phyloP scores from a whole-genome alignment of 2,113 vertebrate species.

The Charadrius vociferus region DNA sequence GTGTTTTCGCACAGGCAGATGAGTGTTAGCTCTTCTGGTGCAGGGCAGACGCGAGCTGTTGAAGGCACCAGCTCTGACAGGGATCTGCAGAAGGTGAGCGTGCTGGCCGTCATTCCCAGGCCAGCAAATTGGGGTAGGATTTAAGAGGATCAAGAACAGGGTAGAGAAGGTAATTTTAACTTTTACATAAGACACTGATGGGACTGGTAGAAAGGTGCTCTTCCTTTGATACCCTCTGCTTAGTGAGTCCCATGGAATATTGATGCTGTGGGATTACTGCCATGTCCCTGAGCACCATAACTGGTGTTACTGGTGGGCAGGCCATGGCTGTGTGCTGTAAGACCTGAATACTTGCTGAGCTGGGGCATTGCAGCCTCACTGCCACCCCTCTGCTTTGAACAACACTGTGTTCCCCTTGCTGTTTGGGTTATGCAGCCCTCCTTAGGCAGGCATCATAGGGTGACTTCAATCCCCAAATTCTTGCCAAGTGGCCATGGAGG shows the following conservation, averaged over 20 bases:
- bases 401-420: accelerated
- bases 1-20: conserved; percentile 26
- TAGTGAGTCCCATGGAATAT: background rate
- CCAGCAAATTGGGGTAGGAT: background rate
- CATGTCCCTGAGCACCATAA: background rate
- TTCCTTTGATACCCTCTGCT: background rate
- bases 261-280: background rate
- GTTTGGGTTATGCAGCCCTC: background rate
- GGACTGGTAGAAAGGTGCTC: background rate
- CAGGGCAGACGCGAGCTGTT: background rate
- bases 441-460: background rate
- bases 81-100: background rate
- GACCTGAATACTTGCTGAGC: too few species aligned
- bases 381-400: background rate
- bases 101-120: background rate
- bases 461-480: background rate
- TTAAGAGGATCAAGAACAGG: background rate
- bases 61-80: background rate
- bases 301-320: background rate
- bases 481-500: background rate
- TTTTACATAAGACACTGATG: background rate
- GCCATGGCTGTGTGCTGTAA: background rate
- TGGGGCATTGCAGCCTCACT: background rate
- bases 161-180: background rate
- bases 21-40: background rate